Percentiles rank a stretch among this genome's conserved stretches.
Evolutionary conservation across 2,113 vertebrate genomes (phyloP).

Genomic region (Saccopteryx leptura): DNA sequence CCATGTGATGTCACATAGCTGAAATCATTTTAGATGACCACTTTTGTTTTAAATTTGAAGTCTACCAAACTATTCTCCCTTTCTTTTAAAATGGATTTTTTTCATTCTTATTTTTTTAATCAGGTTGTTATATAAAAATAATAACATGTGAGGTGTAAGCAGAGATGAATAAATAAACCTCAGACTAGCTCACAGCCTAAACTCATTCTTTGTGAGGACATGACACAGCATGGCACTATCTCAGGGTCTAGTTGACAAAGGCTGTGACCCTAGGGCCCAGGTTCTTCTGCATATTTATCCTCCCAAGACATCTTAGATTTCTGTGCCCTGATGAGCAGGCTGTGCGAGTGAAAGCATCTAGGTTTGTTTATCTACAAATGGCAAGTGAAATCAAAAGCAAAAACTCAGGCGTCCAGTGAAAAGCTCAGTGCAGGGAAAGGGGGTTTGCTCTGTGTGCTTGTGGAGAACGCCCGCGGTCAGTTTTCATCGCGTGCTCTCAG

Average conservation of each 20-base stretch:
- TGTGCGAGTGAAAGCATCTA: conserved; percentile 23
- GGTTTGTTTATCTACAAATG: conserved; percentile 18
- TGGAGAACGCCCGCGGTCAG: neutral
- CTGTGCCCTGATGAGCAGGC: conserved; percentile 24
- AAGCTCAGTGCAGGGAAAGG: neutral
- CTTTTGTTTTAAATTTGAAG: conserved; percentile 15
- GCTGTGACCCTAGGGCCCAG: neutral
- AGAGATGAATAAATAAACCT: conserved; percentile 44
- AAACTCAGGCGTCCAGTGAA: conserved; percentile 22
- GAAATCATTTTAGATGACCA: neutral
- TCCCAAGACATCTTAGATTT: conserved; percentile 59
- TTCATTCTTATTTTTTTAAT: conserved; percentile 37
- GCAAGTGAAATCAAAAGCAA: conserved; percentile 44
- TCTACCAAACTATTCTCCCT: neutral
- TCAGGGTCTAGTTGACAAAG: conserved; percentile 45
- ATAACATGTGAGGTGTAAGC: neutral
- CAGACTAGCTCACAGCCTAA: neutral
- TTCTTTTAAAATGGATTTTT: conserved; percentile 50
- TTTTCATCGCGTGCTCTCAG: neutral
- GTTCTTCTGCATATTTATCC: conserved; percentile 49
- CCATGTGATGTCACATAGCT: neutral
- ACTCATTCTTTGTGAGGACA: neutral
- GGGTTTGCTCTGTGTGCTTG: neutral
- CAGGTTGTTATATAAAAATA: neutral
- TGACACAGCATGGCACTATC: neutral